A percentile compares a stretch with the other conserved stretches of the same genome.
Evolutionary conservation across 2,888 invertebrate species (phyloP).

Genomic region (Sphaerophoria taeniata): DNA sequence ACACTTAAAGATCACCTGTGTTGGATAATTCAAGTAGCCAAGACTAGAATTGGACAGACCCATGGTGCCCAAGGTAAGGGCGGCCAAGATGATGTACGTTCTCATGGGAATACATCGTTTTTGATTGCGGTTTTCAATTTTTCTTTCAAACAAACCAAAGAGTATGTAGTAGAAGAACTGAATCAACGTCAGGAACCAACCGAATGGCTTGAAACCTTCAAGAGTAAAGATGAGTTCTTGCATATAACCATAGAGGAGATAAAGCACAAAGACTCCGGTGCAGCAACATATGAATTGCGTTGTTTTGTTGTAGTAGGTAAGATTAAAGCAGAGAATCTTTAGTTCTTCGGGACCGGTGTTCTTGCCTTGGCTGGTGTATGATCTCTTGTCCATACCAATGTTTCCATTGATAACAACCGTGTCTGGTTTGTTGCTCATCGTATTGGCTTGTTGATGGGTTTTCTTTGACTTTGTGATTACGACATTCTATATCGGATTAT

Average conservation of each 20-base stretch:
- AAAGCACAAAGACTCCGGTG: constrained; percentile 92
- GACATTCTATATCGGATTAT: neutral
- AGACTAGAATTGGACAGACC: constrained; percentile 97
- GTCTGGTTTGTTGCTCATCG: constrained; percentile 55
- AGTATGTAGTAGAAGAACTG: constrained; percentile 94
- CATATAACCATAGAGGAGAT: constrained; percentile 95
- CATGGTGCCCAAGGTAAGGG: constrained; percentile 97
- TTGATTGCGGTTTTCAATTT: constrained; percentile 85
- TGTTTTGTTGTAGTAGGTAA: constrained; percentile 85
- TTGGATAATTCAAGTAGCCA: constrained; percentile 97
- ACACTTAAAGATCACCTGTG: constrained; percentile 98
- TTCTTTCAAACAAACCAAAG: constrained; percentile 89
- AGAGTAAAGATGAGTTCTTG: constrained; percentile 96
- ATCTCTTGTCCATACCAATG: constrained; percentile 5
- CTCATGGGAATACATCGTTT: constrained; percentile 90
- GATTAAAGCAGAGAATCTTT: constrained; percentile 89
- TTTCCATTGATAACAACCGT: constrained; percentile 39
- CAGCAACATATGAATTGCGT: constrained; percentile 91
- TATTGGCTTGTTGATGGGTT: neutral
- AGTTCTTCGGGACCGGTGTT: constrained; percentile 81
- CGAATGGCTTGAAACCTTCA: constrained; percentile 94
- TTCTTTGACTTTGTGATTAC: neutral
- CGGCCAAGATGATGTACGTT: constrained; percentile 92
- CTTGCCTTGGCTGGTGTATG: constrained; percentile 37
- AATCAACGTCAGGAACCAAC: constrained; percentile 95